Base-by-base conservation (phyloP, 2,113 vertebrate species). In the Lota lota region DNA sequence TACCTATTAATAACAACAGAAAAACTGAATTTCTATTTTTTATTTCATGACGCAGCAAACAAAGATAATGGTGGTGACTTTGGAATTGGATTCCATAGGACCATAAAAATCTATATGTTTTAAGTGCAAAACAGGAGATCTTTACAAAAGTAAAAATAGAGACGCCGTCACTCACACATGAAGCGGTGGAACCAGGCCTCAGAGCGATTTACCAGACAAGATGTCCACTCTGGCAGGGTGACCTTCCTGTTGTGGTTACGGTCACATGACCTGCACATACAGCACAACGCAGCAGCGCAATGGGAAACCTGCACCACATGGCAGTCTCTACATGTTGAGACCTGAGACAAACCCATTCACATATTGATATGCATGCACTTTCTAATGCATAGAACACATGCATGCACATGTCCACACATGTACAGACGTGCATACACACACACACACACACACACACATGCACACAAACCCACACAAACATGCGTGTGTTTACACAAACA, bases 211-310 rank as follows among this genome's bases (percentile, higher is more conserved):
- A 92, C 88, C 77, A 83, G 79, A 74, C 87, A 93, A 74, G 74
- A 77, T 5, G 90, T 89, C 92, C 91, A 88, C 77, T 93, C 92
- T 61, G 24, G 75, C 83, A 91, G 79, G 81, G 88, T 92, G 80
- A 93, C 91, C 85, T 92, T 82, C 76, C 81, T 90, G 87, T 91
- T 93, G 63, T 73, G 84, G 82, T 92, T 85, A 24, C 21, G 86
- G 87, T 90, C 89, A 85, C 89, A 91, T 85, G 90, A 89, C 87
- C 91, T 86, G 51, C 40, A 77, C 76, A 76, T 75, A 66, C n/a
- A 68, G 58, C 47, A 65, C 64, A 66, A 56, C 24, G 21, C 70
- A 78, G 62, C 72, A 76, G 63, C 54, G 68, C 69, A 71, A 21
- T 59, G n/a, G 20, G n/a, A 59, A 19, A 59, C 21, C 8, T 59